Evolutionary conservation across 2,888 invertebrate species (phyloP), one percentile per base, ranked within the genome.

Genomic region (Diaphora mendica): DNA sequence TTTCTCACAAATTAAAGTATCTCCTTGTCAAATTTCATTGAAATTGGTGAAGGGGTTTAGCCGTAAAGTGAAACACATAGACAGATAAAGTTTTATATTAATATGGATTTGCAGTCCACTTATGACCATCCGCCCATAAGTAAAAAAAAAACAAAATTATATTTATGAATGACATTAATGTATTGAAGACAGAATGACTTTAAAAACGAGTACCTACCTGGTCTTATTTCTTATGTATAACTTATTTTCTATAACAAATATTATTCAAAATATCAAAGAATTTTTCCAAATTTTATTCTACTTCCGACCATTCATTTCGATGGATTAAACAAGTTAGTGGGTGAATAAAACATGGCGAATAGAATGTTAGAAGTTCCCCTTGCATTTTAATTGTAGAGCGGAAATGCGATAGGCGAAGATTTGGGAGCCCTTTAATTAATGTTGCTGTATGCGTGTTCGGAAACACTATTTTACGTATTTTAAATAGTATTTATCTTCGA

Each of bases 401-500:
- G 94, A 94, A 94, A 91, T 90, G 91, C 90, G 94, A 95, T 94
- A 93, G 91, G 91, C 85, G 92, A 91, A 92, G 93, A 93, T 95
- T 94, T 93, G 91, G 93, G 88, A 92, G 91, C 92, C 92, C 91
- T 94, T 92, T 94, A 94, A 95, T 95, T 93, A 94, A 93, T 92
- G 93, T 93, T 91, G 92, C 91, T 92, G 91, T 92, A 94, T 91
- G 93, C 92, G 92, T 93, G 93, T 91, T 90, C 85, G 79, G 84
- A 89, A 90, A 81, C 88, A 91, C 86, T 90, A 90, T 90, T 90
- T 91, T 90, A 83, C 79, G 85, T 89, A 87, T 89, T 90, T 90
- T 89, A 87, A 86, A 84, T 78, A 80, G 82, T 86, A 84, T 86
- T 86, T 86, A 85, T 84, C 82, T 86, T 82, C 78, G 71, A 74